A percentile compares a stretch with the other conserved stretches of the same genome.
Evolutionary conservation across 2,113 vertebrate species (phyloP).

Genomic region (Tiliqua scincoides): DNA sequence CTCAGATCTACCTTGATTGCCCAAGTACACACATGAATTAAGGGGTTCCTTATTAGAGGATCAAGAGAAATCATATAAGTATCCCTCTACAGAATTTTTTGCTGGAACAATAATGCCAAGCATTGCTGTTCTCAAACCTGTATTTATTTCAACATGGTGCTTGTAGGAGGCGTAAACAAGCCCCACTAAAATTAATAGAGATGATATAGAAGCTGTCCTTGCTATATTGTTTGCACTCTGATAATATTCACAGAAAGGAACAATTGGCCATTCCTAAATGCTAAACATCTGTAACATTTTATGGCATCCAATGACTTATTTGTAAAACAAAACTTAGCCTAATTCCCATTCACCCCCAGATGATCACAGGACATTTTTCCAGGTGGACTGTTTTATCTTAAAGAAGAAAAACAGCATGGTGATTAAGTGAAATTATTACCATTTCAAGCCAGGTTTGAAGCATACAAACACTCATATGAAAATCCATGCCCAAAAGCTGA

Average conservation of each 20-base stretch:
- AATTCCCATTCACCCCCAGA: neutral
- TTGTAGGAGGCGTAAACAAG: neutral
- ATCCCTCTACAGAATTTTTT: neutral
- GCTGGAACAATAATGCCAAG: neutral
- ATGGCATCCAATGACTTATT: constrained; percentile 36
- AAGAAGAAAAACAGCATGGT: constrained; percentile 1
- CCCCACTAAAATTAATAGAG: neutral
- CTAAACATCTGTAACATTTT: constrained; percentile 47
- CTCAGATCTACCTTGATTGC: neutral
- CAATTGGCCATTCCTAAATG: constrained; percentile 24
- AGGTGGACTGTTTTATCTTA: constrained; percentile 56
- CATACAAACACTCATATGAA: neutral
- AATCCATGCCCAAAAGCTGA: constrained; percentile 15
- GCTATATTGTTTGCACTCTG: constrained; percentile 29
- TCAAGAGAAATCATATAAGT: neutral
- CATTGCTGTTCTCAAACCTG: neutral
- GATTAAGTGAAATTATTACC: constrained; percentile 18
- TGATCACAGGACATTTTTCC: constrained; percentile 55
- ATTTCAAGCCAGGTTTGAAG: neutral
- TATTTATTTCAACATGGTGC: neutral
- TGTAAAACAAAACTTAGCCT: constrained; percentile 44
- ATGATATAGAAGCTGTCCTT: neutral
- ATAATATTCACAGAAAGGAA: constrained; percentile 10
- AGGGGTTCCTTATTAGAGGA: neutral
- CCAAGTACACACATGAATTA: neutral